Evolutionary conservation across 2,888 invertebrate species (phyloP).

Genomic region (Dicroscelio sp.): DNA sequence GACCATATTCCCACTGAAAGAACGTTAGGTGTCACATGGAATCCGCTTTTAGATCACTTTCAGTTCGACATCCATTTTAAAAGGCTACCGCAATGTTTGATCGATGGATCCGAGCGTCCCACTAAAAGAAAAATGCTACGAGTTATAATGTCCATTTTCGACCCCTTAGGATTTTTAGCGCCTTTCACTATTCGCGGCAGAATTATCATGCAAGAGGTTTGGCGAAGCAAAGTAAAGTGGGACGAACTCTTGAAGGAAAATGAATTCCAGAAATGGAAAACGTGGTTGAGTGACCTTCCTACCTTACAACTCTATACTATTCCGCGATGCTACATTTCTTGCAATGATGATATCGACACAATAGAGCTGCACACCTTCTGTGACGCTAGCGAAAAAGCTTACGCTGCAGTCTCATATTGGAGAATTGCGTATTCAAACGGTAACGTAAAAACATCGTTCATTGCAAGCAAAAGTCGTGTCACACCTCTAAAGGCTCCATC

Average conservation of each 20-base stretch:
- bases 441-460: not conserved
- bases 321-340: not conserved
- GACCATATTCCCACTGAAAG: too few relatives aligned
- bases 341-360: too few relatives aligned
- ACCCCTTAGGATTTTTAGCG: constrained; percentile 86
- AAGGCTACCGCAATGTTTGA: too few relatives aligned
- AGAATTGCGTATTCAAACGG: not conserved
- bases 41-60: too few relatives aligned
- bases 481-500: constrained; percentile 59
- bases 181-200: constrained; percentile 81
- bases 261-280: constrained; percentile 66
- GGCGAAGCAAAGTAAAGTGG: constrained; percentile 80
- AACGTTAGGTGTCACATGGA: too few relatives aligned
- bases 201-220: constrained; percentile 85
- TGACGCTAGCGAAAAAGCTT: constrained; percentile 83
- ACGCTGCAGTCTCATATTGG: constrained; percentile 78
- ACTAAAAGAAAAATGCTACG: constrained; percentile 78
- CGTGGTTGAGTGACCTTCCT: constrained; percentile 80
- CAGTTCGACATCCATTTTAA: too few relatives aligned
- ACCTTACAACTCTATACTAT: constrained; percentile 48
- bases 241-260: constrained; percentile 72
- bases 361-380: constrained; percentile 83
- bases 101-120: constrained; percentile 39
- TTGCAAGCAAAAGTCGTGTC: not conserved
- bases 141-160: constrained; percentile 86